These are phyloP conservation scores for Bubo scandiacus DNA, from an alignment of 2,113 vertebrate genomes.

Conservation along the genomic window DNA sequence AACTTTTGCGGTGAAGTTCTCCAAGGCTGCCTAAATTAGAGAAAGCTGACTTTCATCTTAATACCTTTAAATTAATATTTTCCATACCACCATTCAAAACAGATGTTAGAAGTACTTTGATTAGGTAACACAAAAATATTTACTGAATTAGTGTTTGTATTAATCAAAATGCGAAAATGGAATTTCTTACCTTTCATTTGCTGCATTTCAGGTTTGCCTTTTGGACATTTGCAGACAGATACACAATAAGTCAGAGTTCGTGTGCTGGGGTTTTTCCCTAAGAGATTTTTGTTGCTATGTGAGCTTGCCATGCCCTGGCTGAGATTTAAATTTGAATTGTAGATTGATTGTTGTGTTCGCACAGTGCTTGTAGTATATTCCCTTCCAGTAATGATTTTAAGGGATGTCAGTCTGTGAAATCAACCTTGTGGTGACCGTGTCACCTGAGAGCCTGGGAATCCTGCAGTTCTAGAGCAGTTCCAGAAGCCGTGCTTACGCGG, in stretches of 20 bases:
- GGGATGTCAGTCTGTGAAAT: neutral
- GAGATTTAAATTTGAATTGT: neutral
- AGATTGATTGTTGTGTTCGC: neutral
- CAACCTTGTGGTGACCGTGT: neutral
- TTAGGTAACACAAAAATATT: neutral
- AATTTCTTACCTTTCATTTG: neutral
- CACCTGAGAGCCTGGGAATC: neutral
- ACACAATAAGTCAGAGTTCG: neutral
- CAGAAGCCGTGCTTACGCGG: neutral
- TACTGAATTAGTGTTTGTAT: neutral
- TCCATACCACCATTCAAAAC: neutral
- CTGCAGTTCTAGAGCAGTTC: neutral
- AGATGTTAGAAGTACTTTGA: neutral
- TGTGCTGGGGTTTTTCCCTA: neutral
- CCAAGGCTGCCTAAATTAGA: neutral
- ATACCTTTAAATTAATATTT: neutral
- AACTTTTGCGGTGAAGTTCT: neutral
- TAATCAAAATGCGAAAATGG: neutral
- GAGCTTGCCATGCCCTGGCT: neutral
- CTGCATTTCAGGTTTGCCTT: neutral
- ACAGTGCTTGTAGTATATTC: neutral
- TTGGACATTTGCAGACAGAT: neutral
- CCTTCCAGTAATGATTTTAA: neutral
- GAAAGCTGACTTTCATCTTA: neutral
- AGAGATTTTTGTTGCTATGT: neutral